A percentile compares a stretch with the other conserved stretches of the same genome.
These are phyloP conservation scores for Aphis craccivora DNA, from an alignment of 1,140 invertebrate genomes.

Conservation along the genomic window DNA sequence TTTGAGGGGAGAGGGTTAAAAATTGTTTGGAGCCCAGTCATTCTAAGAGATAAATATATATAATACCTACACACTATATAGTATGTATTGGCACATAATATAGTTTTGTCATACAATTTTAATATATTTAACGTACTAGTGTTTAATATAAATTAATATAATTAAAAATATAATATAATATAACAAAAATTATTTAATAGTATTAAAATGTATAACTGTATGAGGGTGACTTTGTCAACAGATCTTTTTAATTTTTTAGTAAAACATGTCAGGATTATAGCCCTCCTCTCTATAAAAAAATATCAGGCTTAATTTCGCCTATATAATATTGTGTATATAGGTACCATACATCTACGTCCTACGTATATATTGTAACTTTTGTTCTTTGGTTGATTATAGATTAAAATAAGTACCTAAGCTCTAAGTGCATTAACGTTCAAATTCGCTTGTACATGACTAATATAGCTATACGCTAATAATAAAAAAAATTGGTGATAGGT, in stretches of 20 bases:
- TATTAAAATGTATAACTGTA: not conserved
- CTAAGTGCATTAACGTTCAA: not conserved
- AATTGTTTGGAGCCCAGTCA: not conserved
- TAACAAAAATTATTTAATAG: not conserved
- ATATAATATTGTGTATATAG: not conserved
- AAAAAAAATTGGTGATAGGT: not conserved
- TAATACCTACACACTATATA: no score
- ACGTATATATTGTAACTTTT: not conserved
- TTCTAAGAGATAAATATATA: not conserved
- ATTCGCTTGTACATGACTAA: not conserved
- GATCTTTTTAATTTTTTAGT: not conserved
- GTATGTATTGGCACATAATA: no score
- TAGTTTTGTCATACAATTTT: not conserved
- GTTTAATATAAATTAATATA: not conserved
- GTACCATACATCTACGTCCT: no score
- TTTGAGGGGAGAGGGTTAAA: not conserved
- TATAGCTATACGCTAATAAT: not conserved
- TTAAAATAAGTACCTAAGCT: not conserved
- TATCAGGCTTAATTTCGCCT: not conserved
- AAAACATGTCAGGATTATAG: not conserved
- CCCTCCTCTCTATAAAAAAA: not conserved
- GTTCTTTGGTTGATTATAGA: not conserved
- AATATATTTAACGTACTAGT: not conserved
- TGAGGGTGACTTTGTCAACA: not conserved
- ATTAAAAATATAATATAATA: no score